A percentile compares a stretch with the other conserved stretches of the same genome.
These are phyloP conservation scores for Tragelaphus imberbis DNA, from an alignment of 2,113 vertebrate genomes.

Conservation along the genomic window DNA sequence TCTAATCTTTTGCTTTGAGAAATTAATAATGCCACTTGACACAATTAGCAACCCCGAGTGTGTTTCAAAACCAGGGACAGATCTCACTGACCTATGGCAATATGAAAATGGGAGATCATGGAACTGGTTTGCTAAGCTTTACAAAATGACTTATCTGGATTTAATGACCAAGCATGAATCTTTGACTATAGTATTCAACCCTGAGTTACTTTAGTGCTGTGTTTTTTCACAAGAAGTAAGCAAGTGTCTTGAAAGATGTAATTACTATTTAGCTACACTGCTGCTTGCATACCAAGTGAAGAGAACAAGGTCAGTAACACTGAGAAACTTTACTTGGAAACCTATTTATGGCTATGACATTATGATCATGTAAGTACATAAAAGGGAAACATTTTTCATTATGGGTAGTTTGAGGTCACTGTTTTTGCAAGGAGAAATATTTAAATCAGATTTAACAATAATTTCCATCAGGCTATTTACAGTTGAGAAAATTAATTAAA, in stretches of 20 bases:
- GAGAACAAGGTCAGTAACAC: conserved; percentile 56
- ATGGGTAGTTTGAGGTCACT: conserved; percentile 63
- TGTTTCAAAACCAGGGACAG: background rate
- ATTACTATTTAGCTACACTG: conserved; percentile 39
- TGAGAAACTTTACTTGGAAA: conserved; percentile 61
- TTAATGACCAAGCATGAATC: conserved; percentile 43
- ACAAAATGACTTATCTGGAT: background rate
- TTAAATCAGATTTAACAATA: conserved; percentile 67
- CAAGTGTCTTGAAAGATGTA: conserved; percentile 66
- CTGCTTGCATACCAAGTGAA: conserved; percentile 53
- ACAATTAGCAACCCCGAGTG: background rate
- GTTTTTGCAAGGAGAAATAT: conserved; percentile 70
- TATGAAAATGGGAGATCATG: background rate
- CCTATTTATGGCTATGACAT: conserved; percentile 48
- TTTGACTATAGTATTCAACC: conserved; percentile 66
- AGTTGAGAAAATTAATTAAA: conserved; percentile 78
- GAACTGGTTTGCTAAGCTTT: background rate
- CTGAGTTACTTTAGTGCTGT: conserved; percentile 66
- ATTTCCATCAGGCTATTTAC: conserved; percentile 70
- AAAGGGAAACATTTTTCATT: conserved; percentile 45
- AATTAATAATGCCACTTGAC: background rate
- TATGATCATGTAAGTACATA: conserved; percentile 46
- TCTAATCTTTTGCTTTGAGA: conserved; percentile 34
- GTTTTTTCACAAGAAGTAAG: conserved; percentile 66
- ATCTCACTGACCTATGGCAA: background rate